Evolutionary conservation across 1,140 invertebrate genomes (phyloP), one percentile per base, ranked within the genome.

Genomic region (Bradynema listronoti): DNA sequence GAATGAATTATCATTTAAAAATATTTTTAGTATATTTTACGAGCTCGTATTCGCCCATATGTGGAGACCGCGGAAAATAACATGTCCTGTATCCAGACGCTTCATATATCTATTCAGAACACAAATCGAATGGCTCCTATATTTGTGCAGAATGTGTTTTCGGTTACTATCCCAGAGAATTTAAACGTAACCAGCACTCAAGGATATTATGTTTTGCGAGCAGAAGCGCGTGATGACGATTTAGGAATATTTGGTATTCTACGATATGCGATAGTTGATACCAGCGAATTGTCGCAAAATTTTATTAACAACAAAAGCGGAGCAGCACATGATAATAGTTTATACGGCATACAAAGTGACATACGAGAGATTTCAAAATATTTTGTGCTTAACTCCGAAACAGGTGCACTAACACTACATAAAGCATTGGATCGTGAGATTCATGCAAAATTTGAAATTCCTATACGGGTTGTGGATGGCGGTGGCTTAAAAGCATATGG

Each of bases 401-500:
- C 27, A 42, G 61, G 64, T 24, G 65, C 49, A 11, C 6, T 65
- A 1, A 19, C 61, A 30, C 19, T 68, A 9, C 52, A 46, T 30
- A 80, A 84, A 11, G 71, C 81, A 5, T 79, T 94, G 30, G 91
- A 96, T 75, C 81, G 91, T 55, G 91, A 96, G 81, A 86, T 84
- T 1, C 79, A 86, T 4, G 78, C 86, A 0, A 79, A 80, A 24
- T 92, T 90, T 72, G 86, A 86, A 63, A 68, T 95, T 6, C 86
- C 86, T n/a, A 83, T 96, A 24, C 89, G 87, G 9, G 91, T 89
- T 0, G 88, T 90, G 50, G 91, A 95, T 77, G 89, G 85, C 25
- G 89, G 89, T 27, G 57, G 57, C 6, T 52, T 67, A 34, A 60
- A n/a, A 9, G 65, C 55, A 41, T 22, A 39, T 24, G 56, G 52